phyloP scores from a whole-genome alignment of 2,113 vertebrate genomes.

The Lophius piscatorius region DNA sequence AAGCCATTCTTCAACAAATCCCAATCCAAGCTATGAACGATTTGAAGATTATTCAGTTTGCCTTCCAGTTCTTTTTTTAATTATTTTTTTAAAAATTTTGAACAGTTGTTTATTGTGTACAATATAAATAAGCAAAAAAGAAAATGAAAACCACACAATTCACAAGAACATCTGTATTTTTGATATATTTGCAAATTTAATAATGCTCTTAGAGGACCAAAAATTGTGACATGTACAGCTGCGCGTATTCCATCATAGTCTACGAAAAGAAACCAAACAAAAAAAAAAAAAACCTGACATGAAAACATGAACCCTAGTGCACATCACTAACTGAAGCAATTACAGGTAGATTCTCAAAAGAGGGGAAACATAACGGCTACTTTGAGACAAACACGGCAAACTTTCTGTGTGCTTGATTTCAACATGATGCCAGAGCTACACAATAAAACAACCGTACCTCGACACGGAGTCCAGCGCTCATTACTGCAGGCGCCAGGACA shows the following conservation, averaged over 20 bases:
- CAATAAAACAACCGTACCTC: conserved; percentile 41
- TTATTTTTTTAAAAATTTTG: no score
- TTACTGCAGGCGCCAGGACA: conserved; percentile 1
- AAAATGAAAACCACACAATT: conserved; percentile 60
- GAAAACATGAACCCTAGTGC: conserved; percentile 67
- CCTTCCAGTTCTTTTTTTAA: conserved; percentile 50
- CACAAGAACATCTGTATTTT: conserved; percentile 66
- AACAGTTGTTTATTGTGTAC: conserved; percentile 62
- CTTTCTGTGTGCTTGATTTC: conserved; percentile 17
- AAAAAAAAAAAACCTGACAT: conserved; percentile 61
- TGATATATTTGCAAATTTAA: conserved; percentile 59
- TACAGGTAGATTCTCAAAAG: conserved; percentile 66
- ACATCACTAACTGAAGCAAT: conserved; percentile 63
- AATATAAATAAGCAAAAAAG: conserved; percentile 78
- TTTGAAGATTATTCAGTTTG: conserved; percentile 37
- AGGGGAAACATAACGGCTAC: conserved; percentile 52
- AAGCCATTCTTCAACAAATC: conserved; percentile 62
- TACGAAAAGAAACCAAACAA: no score
- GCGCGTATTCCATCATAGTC: conserved; percentile 50
- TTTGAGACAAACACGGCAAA: conserved; percentile 21
- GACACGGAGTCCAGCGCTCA: conserved; percentile 27
- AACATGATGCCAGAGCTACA: conserved; percentile 36
- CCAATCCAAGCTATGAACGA: conserved; percentile 38
- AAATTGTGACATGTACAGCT: conserved; percentile 61
- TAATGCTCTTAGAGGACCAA: conserved; percentile 55